phyloP scores from a whole-genome alignment of 37 sponge, comb jelly and placozoan species.

The Beroe forskalii region DNA sequence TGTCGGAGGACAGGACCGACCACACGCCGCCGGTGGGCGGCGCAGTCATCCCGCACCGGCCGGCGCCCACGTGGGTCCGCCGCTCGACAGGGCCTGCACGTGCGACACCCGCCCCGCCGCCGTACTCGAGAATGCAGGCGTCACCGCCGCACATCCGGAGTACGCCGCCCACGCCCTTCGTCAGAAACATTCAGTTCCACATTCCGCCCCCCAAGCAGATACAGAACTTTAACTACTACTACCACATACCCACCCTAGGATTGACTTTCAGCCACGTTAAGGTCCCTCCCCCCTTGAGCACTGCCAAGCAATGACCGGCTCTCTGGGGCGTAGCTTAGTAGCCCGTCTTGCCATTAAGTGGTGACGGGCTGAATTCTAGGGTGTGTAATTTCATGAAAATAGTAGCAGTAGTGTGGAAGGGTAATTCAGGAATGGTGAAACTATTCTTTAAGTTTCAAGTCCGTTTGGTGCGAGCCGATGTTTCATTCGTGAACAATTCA shows the following conservation, averaged over 20 bases:
- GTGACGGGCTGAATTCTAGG: too few relatives aligned
- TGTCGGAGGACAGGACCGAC: conserved; percentile 33
- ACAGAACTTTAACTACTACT: conserved; percentile 57
- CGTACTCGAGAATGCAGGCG: not conserved
- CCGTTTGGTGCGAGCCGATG: too few relatives aligned
- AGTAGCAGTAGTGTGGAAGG: too few relatives aligned
- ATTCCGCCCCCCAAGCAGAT: conserved; percentile 45
- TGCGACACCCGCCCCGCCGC: not conserved
- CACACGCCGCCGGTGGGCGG: conserved; percentile 48
- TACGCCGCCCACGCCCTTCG: not conserved
- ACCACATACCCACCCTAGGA: conserved; percentile 55
- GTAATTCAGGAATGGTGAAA: too few relatives aligned
- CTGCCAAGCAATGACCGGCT: not conserved
- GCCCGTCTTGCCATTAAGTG: too few relatives aligned
- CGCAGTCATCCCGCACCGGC: conserved; percentile 23
- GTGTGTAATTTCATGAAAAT: too few relatives aligned
- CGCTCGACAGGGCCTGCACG: not conserved
- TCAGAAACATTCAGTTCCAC: not conserved
- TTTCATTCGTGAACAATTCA: too few relatives aligned
- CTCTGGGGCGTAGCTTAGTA: too few relatives aligned
- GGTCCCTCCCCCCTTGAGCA: conserved; percentile 8
- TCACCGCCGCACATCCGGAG: not conserved
- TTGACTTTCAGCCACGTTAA: conserved; percentile 30
- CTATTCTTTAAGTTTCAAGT: too few relatives aligned
- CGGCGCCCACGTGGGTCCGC: conserved; percentile 52